These are phyloP conservation scores for Synanthedon andrenaeformis DNA, from an alignment of 2,888 invertebrate genomes.

Conservation along the genomic window DNA sequence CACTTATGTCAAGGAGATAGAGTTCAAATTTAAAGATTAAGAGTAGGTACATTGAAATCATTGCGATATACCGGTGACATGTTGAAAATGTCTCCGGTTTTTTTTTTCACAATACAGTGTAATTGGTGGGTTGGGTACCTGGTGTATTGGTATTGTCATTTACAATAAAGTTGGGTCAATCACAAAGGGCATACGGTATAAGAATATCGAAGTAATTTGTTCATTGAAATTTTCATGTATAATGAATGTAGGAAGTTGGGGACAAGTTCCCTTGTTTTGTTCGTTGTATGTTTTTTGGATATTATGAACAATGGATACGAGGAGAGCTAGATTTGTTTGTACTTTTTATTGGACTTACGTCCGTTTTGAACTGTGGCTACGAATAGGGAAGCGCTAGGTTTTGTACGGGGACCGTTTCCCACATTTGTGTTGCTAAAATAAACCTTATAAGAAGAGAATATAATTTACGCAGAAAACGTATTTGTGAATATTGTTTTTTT, in stretches of 20 bases:
- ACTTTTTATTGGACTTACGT: slow-evolving; percentile 7
- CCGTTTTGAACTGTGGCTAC: not conserved
- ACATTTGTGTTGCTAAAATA: too few species aligned
- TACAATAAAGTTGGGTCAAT: slow-evolving; percentile 46
- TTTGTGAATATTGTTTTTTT: too few species aligned
- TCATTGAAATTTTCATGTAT: slow-evolving; percentile 31
- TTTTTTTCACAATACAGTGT: slow-evolving; percentile 55
- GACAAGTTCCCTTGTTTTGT: slow-evolving; percentile 8
- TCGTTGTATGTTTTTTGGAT: slow-evolving; percentile 9
- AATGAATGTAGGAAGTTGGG: slow-evolving; percentile 20
- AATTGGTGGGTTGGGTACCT: slow-evolving; percentile 71
- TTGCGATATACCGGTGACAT: not conserved
- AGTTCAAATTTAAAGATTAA: slow-evolving; percentile 15
- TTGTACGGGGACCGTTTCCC: too few species aligned
- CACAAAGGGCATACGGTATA: slow-evolving; percentile 41
- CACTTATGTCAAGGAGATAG: slow-evolving; percentile 11
- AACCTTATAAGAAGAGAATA: too few species aligned
- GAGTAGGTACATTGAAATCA: not conserved
- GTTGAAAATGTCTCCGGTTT: slow-evolving; percentile 12
- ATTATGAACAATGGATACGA: not conserved
- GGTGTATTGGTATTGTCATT: slow-evolving; percentile 54
- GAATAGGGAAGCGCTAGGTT: too few species aligned
- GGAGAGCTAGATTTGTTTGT: slow-evolving; percentile 1
- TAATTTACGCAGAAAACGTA: too few species aligned
- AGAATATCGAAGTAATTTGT: slow-evolving; percentile 55